Percentiles rank a stretch among this genome's conserved stretches.
Evolutionary conservation across 1,140 invertebrate species (phyloP).

Genomic region (Lerema accius): DNA sequence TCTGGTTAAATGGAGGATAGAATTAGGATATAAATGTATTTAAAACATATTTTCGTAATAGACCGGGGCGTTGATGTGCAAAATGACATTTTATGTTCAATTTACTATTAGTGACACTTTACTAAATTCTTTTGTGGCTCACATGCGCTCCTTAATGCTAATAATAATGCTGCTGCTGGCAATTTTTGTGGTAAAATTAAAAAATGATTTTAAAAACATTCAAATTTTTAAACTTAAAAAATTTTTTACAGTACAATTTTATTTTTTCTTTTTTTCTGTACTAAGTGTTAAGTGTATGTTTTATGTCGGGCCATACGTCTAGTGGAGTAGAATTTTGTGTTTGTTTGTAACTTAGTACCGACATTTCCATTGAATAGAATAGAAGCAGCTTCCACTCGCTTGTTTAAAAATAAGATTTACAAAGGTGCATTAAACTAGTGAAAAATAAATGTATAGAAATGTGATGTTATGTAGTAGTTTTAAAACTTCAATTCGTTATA

Average conservation of each 20-base stretch:
- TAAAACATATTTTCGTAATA: slow-evolving; percentile 2
- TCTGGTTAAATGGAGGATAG: too few relatives aligned
- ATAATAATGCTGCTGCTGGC: too few relatives aligned
- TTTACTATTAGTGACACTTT: too few relatives aligned
- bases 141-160: too few relatives aligned
- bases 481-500: slow-evolving; percentile 18
- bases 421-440: slow-evolving; percentile 30
- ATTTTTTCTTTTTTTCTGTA: not conserved
- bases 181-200: too few relatives aligned
- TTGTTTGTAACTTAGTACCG: slow-evolving; percentile 1
- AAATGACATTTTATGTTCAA: not conserved
- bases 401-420: slow-evolving; percentile 24
- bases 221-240: not conserved
- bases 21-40: not conserved
- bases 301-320: not conserved
- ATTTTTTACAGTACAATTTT: not conserved
- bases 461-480: slow-evolving; percentile 52
- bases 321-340: not conserved
- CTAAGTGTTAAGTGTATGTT: not conserved
- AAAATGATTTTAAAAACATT: too few relatives aligned
- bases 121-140: not conserved
- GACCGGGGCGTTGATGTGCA: slow-evolving; percentile 14
- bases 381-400: slow-evolving; percentile 18
- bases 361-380: not conserved
- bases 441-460: slow-evolving; percentile 42